These are phyloP conservation scores for Cyphomyrus discorhynchus DNA, from an alignment of 2,113 vertebrate genomes.

Conservation along the genomic window DNA sequence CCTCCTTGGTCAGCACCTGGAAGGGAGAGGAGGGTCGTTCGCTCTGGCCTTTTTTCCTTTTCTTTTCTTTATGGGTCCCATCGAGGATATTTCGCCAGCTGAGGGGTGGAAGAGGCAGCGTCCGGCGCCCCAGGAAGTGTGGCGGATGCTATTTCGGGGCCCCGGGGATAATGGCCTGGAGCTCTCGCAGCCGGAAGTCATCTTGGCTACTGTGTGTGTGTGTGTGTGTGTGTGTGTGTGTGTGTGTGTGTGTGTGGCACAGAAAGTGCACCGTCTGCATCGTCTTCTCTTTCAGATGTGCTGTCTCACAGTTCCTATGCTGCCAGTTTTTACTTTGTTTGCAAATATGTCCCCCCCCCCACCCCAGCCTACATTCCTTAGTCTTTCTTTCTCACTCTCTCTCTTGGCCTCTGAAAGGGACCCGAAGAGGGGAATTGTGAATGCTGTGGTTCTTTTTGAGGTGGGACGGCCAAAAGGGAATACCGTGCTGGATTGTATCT, in stretches of 20 bases:
- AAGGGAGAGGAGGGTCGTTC: not conserved
- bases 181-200: not conserved
- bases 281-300: conserved; percentile 25
- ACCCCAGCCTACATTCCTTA: not conserved
- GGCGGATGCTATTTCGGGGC: not conserved
- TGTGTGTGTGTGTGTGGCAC: not conserved
- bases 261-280: conserved; percentile 16
- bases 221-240: not conserved
- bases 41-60: not conserved
- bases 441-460: not conserved
- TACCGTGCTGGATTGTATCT: not conserved
- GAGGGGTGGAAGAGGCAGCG: conserved; percentile 1
- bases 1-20: not conserved
- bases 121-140: conserved; percentile 19
- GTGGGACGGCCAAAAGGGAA: not conserved
- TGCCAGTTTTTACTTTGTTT: not conserved
- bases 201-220: not conserved
- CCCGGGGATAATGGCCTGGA: not conserved
- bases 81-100: not conserved
- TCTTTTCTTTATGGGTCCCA: not conserved
- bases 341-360: not conserved
- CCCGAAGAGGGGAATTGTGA: not conserved
- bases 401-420: not conserved
- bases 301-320: conserved; percentile 18
- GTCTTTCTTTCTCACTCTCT: not conserved